Conservation (phyloP, 2,888 invertebrate genomes). For the Gymnoscelis rufifasciata region DNA sequence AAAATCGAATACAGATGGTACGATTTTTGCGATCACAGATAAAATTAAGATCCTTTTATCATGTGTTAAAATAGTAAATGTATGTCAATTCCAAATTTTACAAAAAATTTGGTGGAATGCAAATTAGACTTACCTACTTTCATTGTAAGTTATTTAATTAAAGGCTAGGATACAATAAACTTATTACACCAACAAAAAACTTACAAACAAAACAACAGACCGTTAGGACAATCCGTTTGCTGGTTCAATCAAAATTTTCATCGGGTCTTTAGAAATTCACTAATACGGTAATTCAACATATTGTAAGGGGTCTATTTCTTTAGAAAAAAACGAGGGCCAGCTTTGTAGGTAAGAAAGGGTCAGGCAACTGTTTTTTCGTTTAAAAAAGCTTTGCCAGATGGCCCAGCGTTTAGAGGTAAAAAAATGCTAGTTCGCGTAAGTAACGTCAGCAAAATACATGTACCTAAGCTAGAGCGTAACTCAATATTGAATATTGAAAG, state of each 20-base stretch:
- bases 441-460: constrained; percentile 47
- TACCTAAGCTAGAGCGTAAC: too few species aligned
- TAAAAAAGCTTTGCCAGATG: constrained; percentile 76
- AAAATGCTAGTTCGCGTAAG: constrained; percentile 67
- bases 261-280: constrained; percentile 70
- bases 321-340: constrained; percentile 68
- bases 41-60: constrained; percentile 30
- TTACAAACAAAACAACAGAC: constrained; percentile 51
- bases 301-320: constrained; percentile 65
- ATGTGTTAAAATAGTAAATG: constrained; percentile 1
- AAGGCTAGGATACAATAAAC: constrained; percentile 31
- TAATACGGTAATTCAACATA: constrained; percentile 78
- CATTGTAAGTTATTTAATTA: neutral
- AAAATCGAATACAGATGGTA: constrained; percentile 33
- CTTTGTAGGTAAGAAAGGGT: constrained; percentile 74
- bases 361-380: constrained; percentile 67
- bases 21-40: constrained; percentile 40
- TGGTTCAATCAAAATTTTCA: constrained; percentile 75
- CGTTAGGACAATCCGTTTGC: constrained; percentile 75
- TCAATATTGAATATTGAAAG: too few species aligned
- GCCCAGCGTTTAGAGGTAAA: constrained; percentile 73
- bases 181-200: constrained; percentile 46
- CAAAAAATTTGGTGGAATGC: neutral
- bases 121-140: too few species aligned
- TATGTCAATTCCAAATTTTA: neutral